Conservation (phyloP, 2,888 invertebrate genomes). For the Orthosia cruda region DNA sequence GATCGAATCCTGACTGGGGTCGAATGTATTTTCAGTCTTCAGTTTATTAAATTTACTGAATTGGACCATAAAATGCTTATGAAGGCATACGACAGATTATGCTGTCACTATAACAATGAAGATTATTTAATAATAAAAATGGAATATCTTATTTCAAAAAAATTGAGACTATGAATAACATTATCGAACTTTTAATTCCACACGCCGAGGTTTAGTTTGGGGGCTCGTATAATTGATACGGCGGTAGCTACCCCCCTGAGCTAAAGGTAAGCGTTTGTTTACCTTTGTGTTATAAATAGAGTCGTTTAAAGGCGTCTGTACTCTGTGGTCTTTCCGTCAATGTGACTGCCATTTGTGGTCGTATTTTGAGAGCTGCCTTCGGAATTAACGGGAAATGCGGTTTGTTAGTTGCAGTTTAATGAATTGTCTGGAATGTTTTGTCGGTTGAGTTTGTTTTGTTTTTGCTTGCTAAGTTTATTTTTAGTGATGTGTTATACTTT, state of each 20-base stretch:
- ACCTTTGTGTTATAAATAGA: conserved; percentile 67
- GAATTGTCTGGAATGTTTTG: conserved; percentile 10
- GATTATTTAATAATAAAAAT: too few relatives aligned
- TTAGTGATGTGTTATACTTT: background rate
- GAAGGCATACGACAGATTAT: too few relatives aligned
- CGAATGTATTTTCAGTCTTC: too few relatives aligned
- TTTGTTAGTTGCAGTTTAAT: conserved; percentile 48
- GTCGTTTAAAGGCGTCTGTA: conserved; percentile 55
- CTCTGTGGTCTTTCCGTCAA: conserved; percentile 53
- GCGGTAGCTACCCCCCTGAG: background rate
- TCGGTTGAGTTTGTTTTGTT: background rate
- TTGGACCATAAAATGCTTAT: too few relatives aligned
- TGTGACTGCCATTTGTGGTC: conserved; percentile 53
- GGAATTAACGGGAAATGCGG: conserved; percentile 38
- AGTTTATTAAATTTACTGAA: too few relatives aligned
- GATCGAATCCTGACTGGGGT: too few relatives aligned
- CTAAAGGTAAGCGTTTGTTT: conserved; percentile 64
- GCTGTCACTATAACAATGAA: too few relatives aligned
- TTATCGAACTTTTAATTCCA: too few relatives aligned
- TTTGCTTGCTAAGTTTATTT: background rate
- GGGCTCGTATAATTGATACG: too few relatives aligned
- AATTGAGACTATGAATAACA: too few relatives aligned
- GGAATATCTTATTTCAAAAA: too few relatives aligned
- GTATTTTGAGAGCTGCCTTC: conserved; percentile 52
- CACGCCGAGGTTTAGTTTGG: too few relatives aligned